Conservation (phyloP, 1,140 invertebrate genomes). For the Thereuonema tuberculata region DNA sequence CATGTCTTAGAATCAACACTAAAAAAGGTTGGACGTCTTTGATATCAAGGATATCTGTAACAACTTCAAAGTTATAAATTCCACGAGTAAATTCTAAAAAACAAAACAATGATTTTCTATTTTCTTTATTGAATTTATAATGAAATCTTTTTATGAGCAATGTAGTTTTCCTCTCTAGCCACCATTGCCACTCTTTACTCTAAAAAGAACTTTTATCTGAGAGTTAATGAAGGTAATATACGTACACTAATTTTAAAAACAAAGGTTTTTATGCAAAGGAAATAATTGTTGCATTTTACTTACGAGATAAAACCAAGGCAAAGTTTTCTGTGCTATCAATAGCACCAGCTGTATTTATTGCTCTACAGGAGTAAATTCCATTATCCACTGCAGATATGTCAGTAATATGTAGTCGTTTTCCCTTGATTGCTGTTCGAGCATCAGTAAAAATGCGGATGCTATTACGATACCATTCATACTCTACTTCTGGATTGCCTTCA, state of each 20-base stretch:
- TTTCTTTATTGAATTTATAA: no score
- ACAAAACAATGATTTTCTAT: no score
- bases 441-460: slow-evolving; percentile 42
- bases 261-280: not conserved
- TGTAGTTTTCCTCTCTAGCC: no score
- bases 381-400: slow-evolving; percentile 46
- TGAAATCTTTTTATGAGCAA: no score
- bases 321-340: slow-evolving; percentile 42
- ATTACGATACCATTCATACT: slow-evolving; percentile 60
- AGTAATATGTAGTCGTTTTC: slow-evolving; percentile 47
- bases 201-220: no score
- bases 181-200: no score
- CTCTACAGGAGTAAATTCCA: slow-evolving; percentile 52
- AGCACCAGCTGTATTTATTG: slow-evolving; percentile 46
- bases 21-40: no score
- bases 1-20: no score
- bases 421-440: slow-evolving; percentile 44
- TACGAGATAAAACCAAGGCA: slow-evolving; percentile 41
- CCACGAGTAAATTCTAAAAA: no score
- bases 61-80: no score
- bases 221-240: no score
- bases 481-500: slow-evolving; percentile 53
- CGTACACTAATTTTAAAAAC: not conserved
- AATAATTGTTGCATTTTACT: slow-evolving; percentile 22
- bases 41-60: no score